Base-by-base conservation (phyloP, 1,140 invertebrate genomes). In the Drosophila leontia region DNA sequence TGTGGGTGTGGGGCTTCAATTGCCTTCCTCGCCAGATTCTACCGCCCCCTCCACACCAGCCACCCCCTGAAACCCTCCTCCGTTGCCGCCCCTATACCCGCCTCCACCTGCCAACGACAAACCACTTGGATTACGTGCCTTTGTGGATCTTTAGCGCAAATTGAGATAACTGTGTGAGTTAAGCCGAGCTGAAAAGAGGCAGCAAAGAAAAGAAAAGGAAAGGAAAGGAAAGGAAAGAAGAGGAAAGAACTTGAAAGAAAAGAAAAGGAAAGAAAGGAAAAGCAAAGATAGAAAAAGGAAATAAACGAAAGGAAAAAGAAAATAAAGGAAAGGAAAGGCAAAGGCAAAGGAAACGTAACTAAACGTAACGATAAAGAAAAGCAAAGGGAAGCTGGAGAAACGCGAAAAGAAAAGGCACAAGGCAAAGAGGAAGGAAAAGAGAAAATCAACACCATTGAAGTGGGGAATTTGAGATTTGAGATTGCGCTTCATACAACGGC, bases 361-460 rank as follows among this genome's bases (percentile, higher is more conserved):
- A 53, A 29, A 48, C 13, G 26, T 29, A 48, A 29, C 19, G 48
- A 29, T 23, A 56, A 29, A 23, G 34, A 17, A 55, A 62, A 56
- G 34, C 23, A 61, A 56, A 32, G 35, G 65, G 64, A 42, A 61
- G 19, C 37, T 57, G 34, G 35, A 62, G 60, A 32, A 57, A 57
- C 50, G 60, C 50, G 35, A 42, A 63, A 34, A 57, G 50, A 53
- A 57, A 19, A 32, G 32, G 37, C 50, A 32, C n/a, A 29, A 57
- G 60, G 47, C 39, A 34, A 75, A 75, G 60, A 35, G 23, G 57
- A 56, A 68, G 51, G 51, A 58, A 59, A 72, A 77, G 60, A 67
- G 55, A 72, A 88, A 87, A 87, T 87, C 84, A 88, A 88, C 84
- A 87, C 84, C 84, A 87, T 80, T 84, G 77, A 86, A 86, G 83